Evolutionary conservation across 2,888 invertebrate species (phyloP).

Genomic region (Sabellastarte sp.): DNA sequence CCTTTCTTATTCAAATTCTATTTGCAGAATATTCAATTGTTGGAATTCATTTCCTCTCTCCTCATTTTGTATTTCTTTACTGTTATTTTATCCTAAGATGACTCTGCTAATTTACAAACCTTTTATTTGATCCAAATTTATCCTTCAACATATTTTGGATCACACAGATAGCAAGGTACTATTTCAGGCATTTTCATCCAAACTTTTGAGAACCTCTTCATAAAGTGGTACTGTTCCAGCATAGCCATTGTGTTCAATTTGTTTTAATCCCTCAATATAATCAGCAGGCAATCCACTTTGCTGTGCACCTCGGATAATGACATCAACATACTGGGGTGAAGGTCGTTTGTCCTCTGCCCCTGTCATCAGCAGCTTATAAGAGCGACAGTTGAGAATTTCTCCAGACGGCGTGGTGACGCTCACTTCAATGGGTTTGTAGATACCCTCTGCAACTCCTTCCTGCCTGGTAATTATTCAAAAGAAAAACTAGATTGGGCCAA

Average conservation of each 20-base stretch:
- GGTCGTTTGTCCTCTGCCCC: background rate
- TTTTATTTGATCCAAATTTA: no score
- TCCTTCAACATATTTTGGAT: no score
- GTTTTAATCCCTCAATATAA: background rate
- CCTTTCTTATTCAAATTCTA: no score
- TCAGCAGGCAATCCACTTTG: background rate
- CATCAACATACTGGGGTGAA: background rate
- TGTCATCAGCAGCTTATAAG: background rate
- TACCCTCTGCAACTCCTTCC: background rate
- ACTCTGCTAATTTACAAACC: no score
- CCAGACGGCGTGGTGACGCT: background rate
- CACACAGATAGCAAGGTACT: no score
- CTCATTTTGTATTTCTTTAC: no score
- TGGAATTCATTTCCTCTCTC: no score
- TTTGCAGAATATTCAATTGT: no score
- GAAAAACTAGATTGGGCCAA: no score
- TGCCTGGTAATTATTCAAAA: no score
- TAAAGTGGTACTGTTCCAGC: background rate
- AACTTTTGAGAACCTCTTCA: slow-evolving; percentile 1
- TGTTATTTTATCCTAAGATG: no score
- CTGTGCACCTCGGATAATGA: background rate
- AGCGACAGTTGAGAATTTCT: background rate
- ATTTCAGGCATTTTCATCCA: no score
- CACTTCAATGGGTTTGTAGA: background rate
- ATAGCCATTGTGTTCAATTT: slow-evolving; percentile 2